Evolutionary conservation across 2,888 invertebrate genomes (phyloP).

Genomic region (Meloe dianella): DNA sequence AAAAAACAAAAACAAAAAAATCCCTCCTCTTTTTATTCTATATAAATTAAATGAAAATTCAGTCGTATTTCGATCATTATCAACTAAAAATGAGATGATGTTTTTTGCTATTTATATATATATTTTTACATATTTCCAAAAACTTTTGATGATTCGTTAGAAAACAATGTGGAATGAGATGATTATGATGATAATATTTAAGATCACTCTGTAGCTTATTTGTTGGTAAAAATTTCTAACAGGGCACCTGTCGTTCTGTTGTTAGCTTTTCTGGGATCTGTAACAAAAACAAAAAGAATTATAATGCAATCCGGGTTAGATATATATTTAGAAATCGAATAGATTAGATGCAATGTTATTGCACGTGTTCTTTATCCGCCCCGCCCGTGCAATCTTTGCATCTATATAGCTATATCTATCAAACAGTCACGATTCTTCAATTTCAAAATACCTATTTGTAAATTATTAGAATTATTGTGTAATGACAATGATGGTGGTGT

Average conservation of each 20-base stretch:
- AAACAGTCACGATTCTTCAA: slow-evolving; percentile 47
- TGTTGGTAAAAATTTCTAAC: slow-evolving; percentile 22
- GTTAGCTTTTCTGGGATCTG: slow-evolving; percentile 71
- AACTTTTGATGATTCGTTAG: not conserved
- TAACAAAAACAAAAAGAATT: slow-evolving; percentile 58
- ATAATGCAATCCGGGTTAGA: slow-evolving; percentile 19
- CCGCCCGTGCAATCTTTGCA: no score
- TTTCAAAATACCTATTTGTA: slow-evolving; percentile 51
- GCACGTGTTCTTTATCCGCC: slow-evolving; percentile 49
- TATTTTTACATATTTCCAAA: not conserved
- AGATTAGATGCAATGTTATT: slow-evolving; percentile 24
- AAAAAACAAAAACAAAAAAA: not conserved
- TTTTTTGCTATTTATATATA: slow-evolving; percentile 13
- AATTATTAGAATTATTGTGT: slow-evolving; percentile 41
- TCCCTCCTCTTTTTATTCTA: slow-evolving; percentile 7
- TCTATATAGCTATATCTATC: slow-evolving; percentile 21
- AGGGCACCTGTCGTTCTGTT: slow-evolving; percentile 61
- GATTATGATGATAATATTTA: slow-evolving; percentile 37
- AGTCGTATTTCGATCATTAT: slow-evolving; percentile 41
- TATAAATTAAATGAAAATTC: slow-evolving; percentile 45
- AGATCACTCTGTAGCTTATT: slow-evolving; percentile 28
- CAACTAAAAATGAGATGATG: slow-evolving; percentile 31
- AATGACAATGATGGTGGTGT: slow-evolving; percentile 22
- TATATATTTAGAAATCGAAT: no score
- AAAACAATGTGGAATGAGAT: slow-evolving; percentile 47